Conservation (phyloP, 2,797 vertebrate genomes). For the Gallinago solitaria region DNA sequence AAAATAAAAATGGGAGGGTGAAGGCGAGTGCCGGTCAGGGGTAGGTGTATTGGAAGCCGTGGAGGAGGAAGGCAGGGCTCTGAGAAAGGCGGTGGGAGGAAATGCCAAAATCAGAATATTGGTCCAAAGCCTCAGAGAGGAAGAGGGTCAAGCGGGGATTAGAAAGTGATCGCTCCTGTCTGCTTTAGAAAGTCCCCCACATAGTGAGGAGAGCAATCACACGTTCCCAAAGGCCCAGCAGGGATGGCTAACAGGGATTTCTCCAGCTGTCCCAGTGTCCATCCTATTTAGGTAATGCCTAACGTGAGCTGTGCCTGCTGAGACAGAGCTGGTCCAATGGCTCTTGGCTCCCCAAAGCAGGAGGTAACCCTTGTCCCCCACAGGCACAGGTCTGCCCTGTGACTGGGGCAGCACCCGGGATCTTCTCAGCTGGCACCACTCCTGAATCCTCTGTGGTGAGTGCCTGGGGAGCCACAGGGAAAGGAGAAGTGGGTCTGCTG, state of each 20-base stretch:
- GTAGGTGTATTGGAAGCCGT: rapidly evolving
- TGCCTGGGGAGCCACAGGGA: background rate
- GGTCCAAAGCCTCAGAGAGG: background rate
- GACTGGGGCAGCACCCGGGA: background rate
- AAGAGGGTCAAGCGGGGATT: background rate
- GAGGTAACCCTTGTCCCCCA: background rate
- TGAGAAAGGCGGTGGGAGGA: background rate
- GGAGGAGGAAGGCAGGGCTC: background rate
- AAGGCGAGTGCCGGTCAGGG: background rate
- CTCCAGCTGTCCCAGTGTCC: background rate
- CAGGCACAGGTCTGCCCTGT: background rate
- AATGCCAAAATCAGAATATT: background rate
- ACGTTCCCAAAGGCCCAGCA: background rate
- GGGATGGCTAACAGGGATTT: background rate
- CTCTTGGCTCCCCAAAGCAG: background rate
- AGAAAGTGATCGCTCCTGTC: background rate
- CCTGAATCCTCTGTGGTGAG: background rate
- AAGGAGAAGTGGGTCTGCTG: background rate
- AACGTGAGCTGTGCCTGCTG: background rate
- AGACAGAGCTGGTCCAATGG: background rate
- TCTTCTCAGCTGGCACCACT: background rate
- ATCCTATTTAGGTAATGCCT: background rate
- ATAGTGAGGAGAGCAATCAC: background rate
- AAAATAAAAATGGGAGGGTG: background rate
- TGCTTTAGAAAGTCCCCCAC: background rate